phyloP scores from a whole-genome alignment of 2,797 vertebrate species.

The Spinibarbus caldwelli region DNA sequence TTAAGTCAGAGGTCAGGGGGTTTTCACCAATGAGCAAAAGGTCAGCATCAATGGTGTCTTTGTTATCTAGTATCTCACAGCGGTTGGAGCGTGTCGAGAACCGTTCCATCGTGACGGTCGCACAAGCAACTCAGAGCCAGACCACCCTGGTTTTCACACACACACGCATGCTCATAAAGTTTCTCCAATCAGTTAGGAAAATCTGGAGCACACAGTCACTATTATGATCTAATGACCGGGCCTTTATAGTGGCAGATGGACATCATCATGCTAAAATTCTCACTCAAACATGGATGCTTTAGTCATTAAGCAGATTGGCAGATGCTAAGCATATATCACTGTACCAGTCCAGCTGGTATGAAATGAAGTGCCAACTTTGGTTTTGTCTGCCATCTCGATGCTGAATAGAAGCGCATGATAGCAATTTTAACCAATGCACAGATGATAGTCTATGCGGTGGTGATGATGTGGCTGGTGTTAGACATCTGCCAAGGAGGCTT shows the following conservation, averaged over 20 bases:
- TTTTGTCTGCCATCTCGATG: slow-evolving; percentile 2
- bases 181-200: slow-evolving; percentile 52
- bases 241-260: slow-evolving; percentile 58
- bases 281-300: slow-evolving; percentile 37
- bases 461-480: slow-evolving; percentile 43
- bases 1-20: slow-evolving; percentile 48
- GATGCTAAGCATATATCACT: slow-evolving; percentile 29
- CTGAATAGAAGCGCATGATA: slow-evolving; percentile 38
- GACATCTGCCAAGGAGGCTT: slow-evolving; percentile 39
- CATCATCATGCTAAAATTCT: slow-evolving; percentile 49
- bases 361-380: slow-evolving; percentile 19
- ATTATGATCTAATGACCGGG: slow-evolving; percentile 40
- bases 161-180: slow-evolving; percentile 46
- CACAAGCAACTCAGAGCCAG: slow-evolving; percentile 62
- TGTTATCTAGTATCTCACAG: slow-evolving; percentile 68
- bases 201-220: slow-evolving; percentile 50
- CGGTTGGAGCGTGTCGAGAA: slow-evolving; percentile 67
- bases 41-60: slow-evolving; percentile 78
- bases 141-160: slow-evolving; percentile 75
- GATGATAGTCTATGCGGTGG: slow-evolving; percentile 14
- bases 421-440: slow-evolving; percentile 37
- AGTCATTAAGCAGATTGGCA: slow-evolving; percentile 38
- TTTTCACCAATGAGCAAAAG: slow-evolving; percentile 56
- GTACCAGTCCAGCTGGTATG: slow-evolving; percentile 20
- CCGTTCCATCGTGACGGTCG: slow-evolving; percentile 74